Percentiles rank a stretch among this genome's conserved stretches.
These are phyloP conservation scores for Lasioglossum morio DNA, from an alignment of 2,888 invertebrate species.

Conservation along the genomic window DNA sequence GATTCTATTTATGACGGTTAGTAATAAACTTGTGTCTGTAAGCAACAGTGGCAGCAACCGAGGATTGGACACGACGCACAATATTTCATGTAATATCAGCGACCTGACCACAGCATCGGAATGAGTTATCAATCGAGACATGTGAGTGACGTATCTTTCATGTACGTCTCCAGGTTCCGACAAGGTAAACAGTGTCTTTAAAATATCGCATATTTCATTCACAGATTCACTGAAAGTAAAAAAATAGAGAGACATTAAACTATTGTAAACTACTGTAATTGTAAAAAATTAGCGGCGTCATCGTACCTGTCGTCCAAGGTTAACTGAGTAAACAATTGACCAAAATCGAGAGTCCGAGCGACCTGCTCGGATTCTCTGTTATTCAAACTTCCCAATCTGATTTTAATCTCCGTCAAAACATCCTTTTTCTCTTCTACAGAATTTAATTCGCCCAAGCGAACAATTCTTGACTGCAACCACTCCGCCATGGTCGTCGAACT, in stretches of 20 bases:
- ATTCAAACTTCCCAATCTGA: conserved; percentile 72
- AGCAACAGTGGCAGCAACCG: conserved; percentile 84
- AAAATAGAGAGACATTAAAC: neutral
- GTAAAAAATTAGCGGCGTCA: conserved; percentile 69
- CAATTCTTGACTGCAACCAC: conserved; percentile 75
- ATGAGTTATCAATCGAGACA: conserved; percentile 72
- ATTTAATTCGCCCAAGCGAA: conserved; percentile 68
- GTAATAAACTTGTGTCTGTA: conserved; percentile 86
- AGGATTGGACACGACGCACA: conserved; percentile 58
- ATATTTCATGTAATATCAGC: conserved; percentile 74
- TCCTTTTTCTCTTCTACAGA: conserved; percentile 71
- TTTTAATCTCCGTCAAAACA: conserved; percentile 75
- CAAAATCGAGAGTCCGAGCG: conserved; percentile 70
- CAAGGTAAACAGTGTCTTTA: conserved; percentile 67
- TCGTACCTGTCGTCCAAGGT: conserved; percentile 79
- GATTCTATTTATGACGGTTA: conserved; percentile 87
- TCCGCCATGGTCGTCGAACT: conserved; percentile 63
- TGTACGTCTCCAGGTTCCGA: conserved; percentile 75
- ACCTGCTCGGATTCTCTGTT: conserved; percentile 71
- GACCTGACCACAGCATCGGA: conserved; percentile 69
- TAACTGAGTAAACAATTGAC: conserved; percentile 74
- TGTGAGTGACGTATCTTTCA: conserved; percentile 72
- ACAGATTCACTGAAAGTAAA: conserved; percentile 71
- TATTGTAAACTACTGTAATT: neutral
- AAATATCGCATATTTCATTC: conserved; percentile 74